Evolutionary conservation across 2,888 invertebrate genomes (phyloP), one percentile per base, ranked within the genome.

Genomic region (Omphaloscelis lunosa): DNA sequence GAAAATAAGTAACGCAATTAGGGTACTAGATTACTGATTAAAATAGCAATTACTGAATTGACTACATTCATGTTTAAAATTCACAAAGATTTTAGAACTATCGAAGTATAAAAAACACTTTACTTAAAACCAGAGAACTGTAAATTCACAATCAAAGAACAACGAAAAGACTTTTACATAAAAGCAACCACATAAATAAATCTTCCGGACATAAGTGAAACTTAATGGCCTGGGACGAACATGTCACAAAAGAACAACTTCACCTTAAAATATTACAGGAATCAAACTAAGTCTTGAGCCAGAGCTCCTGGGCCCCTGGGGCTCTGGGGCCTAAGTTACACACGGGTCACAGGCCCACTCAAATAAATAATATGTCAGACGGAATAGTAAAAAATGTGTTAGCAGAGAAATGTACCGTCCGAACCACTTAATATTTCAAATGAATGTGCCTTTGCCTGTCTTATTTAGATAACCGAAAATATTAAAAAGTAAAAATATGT

Each of bases 301-400:
- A 59, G 2, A 23, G 51, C 51, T 77, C 17, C 17, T 7, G 9
- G n/a, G 48, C 41, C 39, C 7, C 15, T 5, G n/a, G 20, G n/a
- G 34, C 83, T 41, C 29, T 3, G 17, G 34, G 63, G 15, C n/a
- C 23, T 23, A 39, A 63, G 12, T 62, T 48, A n/a, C n/a, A n/a
- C 1, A 11, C 48, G 23, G 41, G 67, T 71, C 59, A 76, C 62
- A 67, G 45, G 53, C 67, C 67, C 58, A 71, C 67, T 82, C 77
- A 67, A 86, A 76, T 71, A 82, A 86, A 86, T 86, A 71, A 29
- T 63, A 12, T 17, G 65, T 76, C 62, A 67, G 61, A 27, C 34
- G 5, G 48, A 85, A 73, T 81, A 67, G 62, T 48, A 27, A 85
- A 80, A 80, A 85, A 85, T 72, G 51, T 67, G 58, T 63, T 58